Base-by-base conservation (phyloP, 2,888 invertebrate genomes). In the Chalcis sispes region DNA sequence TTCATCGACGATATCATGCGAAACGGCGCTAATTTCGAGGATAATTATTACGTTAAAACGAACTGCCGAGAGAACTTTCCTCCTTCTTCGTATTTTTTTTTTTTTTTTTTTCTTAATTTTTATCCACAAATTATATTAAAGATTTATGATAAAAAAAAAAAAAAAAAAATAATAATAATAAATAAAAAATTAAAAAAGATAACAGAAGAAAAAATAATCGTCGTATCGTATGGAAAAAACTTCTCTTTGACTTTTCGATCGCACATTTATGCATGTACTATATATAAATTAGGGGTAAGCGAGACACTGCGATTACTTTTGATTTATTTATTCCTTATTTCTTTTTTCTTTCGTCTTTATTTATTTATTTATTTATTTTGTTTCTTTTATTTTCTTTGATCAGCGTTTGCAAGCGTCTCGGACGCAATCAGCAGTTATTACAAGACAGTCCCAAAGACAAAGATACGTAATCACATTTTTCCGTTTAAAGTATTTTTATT, bases 381-480 rank as follows among this genome's bases (percentile, higher is more conserved):
- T 64, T 76, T 72, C 25, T 46, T 66, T 50, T 10, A 13, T 54
- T 25, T 59, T 50, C 7, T 36, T 52, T 48, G 29, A 36, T 62
- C 48, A 54, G 8, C n/a, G 18, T 20, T 29, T 15, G 36, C 56
- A 58, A 32, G 27, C 52, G 58, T 74, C 69, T 62, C 36, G 1
- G 61, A 61, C 61, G 67, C 69, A 64, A 66, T 46, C 48, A 56
- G 27, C 36, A 67, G 25, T 72, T n/a, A 64, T 67, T 72, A 69
- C 29, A 64, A 77, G 62, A 66, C 52, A 77, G 72, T 72, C 56
- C 69, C 56, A 65, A 29, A 72, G 67, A 72, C 27, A 20, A 65
- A 58, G 52, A 58, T 42, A 15, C n/a, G 50, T 32, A 20, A 71
- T 74, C 72, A 46, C 56, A 71, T 71, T 66, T 54, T 20, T 74